Evolutionary conservation across 2,888 invertebrate genomes (phyloP).

Genomic region (Dusona sp.): DNA sequence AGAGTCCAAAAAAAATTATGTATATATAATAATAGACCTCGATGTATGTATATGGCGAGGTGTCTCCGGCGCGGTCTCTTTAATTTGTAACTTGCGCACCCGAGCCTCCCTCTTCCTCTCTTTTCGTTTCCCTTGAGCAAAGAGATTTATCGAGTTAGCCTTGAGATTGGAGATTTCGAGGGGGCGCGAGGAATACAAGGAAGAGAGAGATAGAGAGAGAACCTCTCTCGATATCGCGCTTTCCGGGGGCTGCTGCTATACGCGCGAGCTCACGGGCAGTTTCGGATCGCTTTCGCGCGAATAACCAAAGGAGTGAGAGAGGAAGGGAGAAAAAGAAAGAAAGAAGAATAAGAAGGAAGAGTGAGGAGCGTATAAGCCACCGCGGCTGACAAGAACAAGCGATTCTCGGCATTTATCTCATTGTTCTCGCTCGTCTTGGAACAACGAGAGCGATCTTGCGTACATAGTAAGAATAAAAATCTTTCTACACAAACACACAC

Average conservation of each 20-base stretch:
- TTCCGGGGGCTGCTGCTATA: constrained; percentile 51
- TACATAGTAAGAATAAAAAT: constrained; percentile 61
- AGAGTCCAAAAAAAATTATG: background rate
- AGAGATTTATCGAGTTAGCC: constrained; percentile 69
- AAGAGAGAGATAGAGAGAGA: constrained; percentile 18
- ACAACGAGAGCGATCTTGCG: constrained; percentile 67
- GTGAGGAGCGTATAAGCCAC: constrained; percentile 51
- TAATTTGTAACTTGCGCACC: constrained; percentile 70
- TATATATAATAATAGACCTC: constrained; percentile 36
- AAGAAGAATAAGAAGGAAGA: background rate
- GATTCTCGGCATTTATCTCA: constrained; percentile 69
- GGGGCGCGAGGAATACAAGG: constrained; percentile 18
- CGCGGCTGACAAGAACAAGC: constrained; percentile 67
- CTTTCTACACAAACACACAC: constrained; percentile 16
- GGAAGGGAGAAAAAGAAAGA: constrained; percentile 18
- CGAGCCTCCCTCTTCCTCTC: constrained; percentile 62
- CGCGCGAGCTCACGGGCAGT: constrained; percentile 41
- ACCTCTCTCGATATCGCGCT: constrained; percentile 55
- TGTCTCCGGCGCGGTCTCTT: constrained; percentile 67
- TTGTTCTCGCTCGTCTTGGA: constrained; percentile 67
- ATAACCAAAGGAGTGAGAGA: background rate
- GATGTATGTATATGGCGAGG: constrained; percentile 44
- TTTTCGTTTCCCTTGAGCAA: constrained; percentile 59
- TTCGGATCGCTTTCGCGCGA: constrained; percentile 45
- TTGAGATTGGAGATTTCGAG: constrained; percentile 67